Conservation (phyloP, 2,888 invertebrate species). For the Archips xylosteana region DNA sequence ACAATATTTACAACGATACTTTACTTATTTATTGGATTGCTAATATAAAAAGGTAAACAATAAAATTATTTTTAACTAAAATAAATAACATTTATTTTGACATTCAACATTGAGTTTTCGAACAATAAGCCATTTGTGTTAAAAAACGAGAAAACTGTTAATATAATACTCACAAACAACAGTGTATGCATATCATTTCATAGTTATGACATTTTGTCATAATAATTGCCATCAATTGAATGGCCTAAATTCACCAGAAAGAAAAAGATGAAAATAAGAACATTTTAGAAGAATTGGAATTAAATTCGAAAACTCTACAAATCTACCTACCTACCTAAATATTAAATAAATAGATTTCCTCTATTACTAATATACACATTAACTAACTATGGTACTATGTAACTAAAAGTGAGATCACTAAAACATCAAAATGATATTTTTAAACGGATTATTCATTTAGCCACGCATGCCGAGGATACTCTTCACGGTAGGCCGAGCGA, state of each 20-base stretch:
- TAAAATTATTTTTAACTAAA: conserved; percentile 63
- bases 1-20: conserved; percentile 75
- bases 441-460: conserved; percentile 22
- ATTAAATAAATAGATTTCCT: conserved; percentile 48
- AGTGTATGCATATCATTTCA: neutral
- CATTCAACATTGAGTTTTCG: conserved; percentile 54
- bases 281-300: neutral
- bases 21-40: conserved; percentile 50
- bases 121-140: conserved; percentile 12
- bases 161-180: conserved; percentile 33
- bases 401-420: conserved; percentile 72
- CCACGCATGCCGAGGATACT: conserved; percentile 12
- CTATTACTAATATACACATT: conserved; percentile 29
- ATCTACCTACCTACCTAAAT: conserved; percentile 40
- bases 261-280: neutral
- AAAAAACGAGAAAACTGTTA: conserved; percentile 34
- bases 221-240: neutral
- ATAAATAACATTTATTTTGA: conserved; percentile 76
- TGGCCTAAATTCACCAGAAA: neutral
- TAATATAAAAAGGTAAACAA: conserved; percentile 66
- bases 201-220: conserved; percentile 1
- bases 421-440: conserved; percentile 50
- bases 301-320: conserved; percentile 23
- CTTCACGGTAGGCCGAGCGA: conserved; percentile 4
- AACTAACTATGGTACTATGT: conserved; percentile 47